Evolutionary conservation across 2,113 vertebrate genomes (phyloP), one percentile per base, ranked within the genome.

Genomic region (Psophia crepitans): DNA sequence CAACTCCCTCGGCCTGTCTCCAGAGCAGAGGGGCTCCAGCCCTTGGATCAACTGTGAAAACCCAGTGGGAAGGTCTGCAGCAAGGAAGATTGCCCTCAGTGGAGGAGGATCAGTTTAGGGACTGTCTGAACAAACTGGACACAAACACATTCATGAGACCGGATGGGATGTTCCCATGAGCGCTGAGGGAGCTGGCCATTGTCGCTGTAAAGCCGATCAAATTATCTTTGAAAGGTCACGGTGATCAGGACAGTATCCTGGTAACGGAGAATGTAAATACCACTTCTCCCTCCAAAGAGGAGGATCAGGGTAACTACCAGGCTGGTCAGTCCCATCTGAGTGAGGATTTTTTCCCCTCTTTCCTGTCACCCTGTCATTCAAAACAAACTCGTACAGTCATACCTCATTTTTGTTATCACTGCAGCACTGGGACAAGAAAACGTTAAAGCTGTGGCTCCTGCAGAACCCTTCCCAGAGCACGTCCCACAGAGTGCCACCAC

Each of bases 101-200:
- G 46, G 43, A 64, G 81, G 14, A 64, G 7, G 10, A 44, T 2
- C 18, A 7, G 26, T 43, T 43, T 2, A 35, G 77, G 61, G 73
- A 64, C 21, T 23, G 5, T 33, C 9, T 24, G 23, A 71, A 35
- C 32, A 46, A 84, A 60, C 22, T 17, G 35, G 11, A 44, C 30
- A 23, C 11, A 16, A 84, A 18, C 12, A 69, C 32, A 27, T 35
- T 22, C 10, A 5, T 4, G 24, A 71, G 24, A 27, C 12, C 48
- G 21, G n/a, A 15, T 0, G 1, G 77, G 56, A 56, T 22, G 33
- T 12, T 14, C 22, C 64, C 20, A 17, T 5, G 5, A 71, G 32
- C 2, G 1, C 69, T 5, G 18, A 70, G 56, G 41, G 18, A 64
- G 44, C 51, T 61, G 33, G 27, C 11, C 35, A 17, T 7, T 6